Conservation (phyloP, 2,888 invertebrate species). For the Drosophila engyochracea region DNA sequence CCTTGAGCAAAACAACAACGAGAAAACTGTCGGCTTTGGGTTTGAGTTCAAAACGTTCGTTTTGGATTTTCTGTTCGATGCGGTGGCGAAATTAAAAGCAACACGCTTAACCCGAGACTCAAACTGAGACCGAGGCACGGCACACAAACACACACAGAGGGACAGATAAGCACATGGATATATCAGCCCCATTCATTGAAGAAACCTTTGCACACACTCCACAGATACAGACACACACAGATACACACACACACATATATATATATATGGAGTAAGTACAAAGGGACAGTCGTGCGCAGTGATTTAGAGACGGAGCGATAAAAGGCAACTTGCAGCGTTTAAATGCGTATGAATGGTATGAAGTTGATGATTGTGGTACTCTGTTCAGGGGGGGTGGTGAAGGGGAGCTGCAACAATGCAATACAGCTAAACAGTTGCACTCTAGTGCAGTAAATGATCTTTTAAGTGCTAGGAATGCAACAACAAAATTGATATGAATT, state of each 20-base stretch:
- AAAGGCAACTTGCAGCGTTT: conserved; percentile 27
- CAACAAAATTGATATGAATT: neutral
- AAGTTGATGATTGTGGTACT: conserved; percentile 17
- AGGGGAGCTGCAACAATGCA: conserved; percentile 19
- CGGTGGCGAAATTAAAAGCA: conserved; percentile 80
- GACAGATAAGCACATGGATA: conserved; percentile 41
- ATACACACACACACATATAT: neutral
- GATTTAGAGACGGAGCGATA: conserved; percentile 46
- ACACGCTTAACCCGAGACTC: conserved; percentile 62
- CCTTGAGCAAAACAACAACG: conserved; percentile 3
- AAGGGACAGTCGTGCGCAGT: conserved; percentile 53
- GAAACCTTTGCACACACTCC: conserved; percentile 60
- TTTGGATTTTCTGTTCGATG: conserved; percentile 70
- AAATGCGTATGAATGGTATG: conserved; percentile 19
- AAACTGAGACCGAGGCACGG: conserved; percentile 7
- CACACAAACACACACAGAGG: conserved; percentile 11
- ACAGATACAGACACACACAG: conserved; percentile 6
- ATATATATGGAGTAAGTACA: neutral
- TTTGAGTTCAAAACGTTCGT: conserved; percentile 65
- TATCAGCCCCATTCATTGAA: conserved; percentile 66
- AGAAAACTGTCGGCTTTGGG: conserved; percentile 39
- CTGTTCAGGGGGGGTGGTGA: neutral
- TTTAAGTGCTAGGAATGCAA: conserved; percentile 15
- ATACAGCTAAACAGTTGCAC: conserved; percentile 9
- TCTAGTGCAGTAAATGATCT: neutral